Conservation (phyloP, 2,797 vertebrate genomes). For the Phrynocephalus guinanensis region DNA sequence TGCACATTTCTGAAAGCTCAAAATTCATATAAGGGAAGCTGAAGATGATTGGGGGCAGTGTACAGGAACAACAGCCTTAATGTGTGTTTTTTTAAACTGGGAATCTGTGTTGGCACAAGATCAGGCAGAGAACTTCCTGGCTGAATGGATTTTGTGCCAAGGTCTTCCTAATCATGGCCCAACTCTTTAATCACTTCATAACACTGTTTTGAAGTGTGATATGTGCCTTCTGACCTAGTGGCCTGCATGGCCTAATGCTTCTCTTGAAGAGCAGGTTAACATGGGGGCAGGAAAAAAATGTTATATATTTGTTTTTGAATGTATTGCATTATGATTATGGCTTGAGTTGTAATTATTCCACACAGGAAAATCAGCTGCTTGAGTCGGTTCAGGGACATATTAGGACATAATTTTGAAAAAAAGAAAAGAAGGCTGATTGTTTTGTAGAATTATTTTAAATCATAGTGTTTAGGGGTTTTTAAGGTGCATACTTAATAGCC, state of each 20-base stretch:
- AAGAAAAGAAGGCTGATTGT: too few species aligned
- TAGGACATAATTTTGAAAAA: too few species aligned
- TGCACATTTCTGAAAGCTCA: not conserved
- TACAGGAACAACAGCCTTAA: not conserved
- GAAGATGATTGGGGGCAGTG: not conserved
- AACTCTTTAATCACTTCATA: not conserved
- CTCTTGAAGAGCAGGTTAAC: not conserved
- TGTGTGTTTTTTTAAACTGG: not conserved
- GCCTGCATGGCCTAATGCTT: not conserved
- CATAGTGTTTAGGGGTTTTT: too few species aligned
- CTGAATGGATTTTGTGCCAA: not conserved
- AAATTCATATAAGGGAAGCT: not conserved
- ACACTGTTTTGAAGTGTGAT: not conserved
- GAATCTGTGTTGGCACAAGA: not conserved
- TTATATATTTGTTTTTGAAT: conserved; percentile 9
- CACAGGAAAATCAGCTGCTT: conserved; percentile 36
- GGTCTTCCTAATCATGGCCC: not conserved
- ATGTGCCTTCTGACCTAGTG: too few species aligned
- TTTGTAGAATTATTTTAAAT: too few species aligned
- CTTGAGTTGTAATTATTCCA: conserved; percentile 25
- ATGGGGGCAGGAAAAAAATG: too few species aligned
- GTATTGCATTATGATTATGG: conserved; percentile 22
- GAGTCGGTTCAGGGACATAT: conserved; percentile 34
- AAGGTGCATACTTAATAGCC: too few species aligned
- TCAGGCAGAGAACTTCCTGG: not conserved